Conservation (phyloP, 2,797 vertebrate species). For the Pteropus rufus region DNA sequence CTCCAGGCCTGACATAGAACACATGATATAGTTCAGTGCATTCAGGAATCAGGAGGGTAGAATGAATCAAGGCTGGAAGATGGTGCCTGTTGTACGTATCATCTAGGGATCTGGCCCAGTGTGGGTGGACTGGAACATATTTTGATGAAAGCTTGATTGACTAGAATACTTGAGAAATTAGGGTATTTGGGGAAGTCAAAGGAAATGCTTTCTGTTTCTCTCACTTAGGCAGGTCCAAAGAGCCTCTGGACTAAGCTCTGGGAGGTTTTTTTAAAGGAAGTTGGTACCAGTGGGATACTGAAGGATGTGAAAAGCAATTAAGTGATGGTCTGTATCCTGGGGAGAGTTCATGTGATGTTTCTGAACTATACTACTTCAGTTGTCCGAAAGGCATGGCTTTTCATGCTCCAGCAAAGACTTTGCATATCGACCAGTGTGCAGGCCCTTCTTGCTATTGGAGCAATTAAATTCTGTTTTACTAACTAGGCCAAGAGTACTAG, state of each 20-base stretch:
- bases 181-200: not conserved
- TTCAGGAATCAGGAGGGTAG: not conserved
- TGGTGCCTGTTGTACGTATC: not conserved
- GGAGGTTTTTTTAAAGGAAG: not conserved
- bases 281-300: not conserved
- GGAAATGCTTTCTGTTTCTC: not conserved
- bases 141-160: not conserved
- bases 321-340: not conserved
- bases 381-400: not conserved
- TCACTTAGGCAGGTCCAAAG: not conserved
- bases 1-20: not conserved
- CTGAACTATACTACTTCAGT: not conserved
- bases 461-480: not conserved
- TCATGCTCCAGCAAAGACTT: not conserved
- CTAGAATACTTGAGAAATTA: not conserved
- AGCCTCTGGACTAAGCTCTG: not conserved
- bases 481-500: not conserved
- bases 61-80: not conserved
- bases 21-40: not conserved
- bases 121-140: not conserved
- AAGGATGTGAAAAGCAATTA: not conserved
- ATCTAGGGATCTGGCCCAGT: not conserved
- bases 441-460: not conserved
- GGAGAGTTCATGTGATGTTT: constrained; percentile 24
- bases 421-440: not conserved